A percentile compares a stretch with the other conserved stretches of the same genome.
Evolutionary conservation across 2,797 vertebrate genomes (phyloP).

Genomic region (Rhincodon typus): DNA sequence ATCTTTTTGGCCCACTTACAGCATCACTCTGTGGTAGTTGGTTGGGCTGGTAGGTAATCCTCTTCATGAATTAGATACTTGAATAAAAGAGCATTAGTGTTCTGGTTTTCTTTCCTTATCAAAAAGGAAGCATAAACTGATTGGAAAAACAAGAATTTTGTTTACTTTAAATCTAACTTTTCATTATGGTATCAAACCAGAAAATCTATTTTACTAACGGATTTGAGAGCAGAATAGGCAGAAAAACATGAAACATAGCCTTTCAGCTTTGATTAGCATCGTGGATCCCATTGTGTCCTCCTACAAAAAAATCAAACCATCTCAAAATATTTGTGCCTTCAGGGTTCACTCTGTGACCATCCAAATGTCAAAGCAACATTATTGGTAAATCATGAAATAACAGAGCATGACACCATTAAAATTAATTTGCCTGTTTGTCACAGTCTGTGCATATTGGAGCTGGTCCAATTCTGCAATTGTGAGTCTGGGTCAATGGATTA

Average conservation of each 20-base stretch:
- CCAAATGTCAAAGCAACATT: background rate
- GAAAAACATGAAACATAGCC: background rate
- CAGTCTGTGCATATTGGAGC: background rate
- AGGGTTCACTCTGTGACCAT: background rate
- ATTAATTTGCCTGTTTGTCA: background rate
- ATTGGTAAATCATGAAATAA: background rate
- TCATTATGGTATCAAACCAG: background rate
- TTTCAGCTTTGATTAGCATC: background rate
- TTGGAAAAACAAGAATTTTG: background rate
- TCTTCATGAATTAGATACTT: background rate
- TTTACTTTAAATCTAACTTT: background rate
- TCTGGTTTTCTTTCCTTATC: background rate
- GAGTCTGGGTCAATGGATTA: background rate
- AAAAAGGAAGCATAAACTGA: background rate
- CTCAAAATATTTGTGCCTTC: background rate
- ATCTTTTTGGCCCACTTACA: background rate
- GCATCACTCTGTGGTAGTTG: background rate
- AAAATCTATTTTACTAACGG: background rate
- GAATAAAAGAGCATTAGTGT: background rate
- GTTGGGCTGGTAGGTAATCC: background rate
- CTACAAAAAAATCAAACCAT: background rate
- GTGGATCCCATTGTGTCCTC: background rate
- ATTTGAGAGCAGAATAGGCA: background rate
- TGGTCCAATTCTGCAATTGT: background rate
- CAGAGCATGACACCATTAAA: background rate